A percentile compares a stretch with the other conserved stretches of the same genome.
Conservation (phyloP, 2,888 invertebrate species). For the Margaritifera margaritifera region DNA sequence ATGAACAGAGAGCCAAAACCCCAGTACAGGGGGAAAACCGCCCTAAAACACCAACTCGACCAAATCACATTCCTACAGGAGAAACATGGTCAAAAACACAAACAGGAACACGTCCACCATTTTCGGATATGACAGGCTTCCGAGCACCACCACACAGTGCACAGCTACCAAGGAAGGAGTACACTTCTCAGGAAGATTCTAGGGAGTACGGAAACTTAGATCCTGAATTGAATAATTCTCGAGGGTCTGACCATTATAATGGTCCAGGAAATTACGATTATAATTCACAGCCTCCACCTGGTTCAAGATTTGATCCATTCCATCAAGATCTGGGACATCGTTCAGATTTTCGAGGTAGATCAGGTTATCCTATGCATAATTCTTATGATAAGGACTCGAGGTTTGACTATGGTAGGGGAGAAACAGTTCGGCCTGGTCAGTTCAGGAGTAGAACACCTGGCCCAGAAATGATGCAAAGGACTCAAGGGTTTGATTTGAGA, state of each 20-base stretch:
- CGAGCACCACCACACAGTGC: constrained; percentile 35
- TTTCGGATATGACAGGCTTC: constrained; percentile 32
- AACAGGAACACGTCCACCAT: constrained; percentile 26
- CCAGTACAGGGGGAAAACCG: constrained; percentile 44
- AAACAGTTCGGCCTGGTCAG: constrained; percentile 57
- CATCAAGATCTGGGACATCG: constrained; percentile 32
- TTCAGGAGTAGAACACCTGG: constrained; percentile 72
- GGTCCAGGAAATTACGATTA: constrained; percentile 24
- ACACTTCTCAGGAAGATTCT: constrained; percentile 32
- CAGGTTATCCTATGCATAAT: constrained; percentile 47
- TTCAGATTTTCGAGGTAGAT: constrained; percentile 36
- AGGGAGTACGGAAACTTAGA: constrained; percentile 36
- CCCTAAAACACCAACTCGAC: constrained; percentile 60
- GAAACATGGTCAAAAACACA: constrained; percentile 39
- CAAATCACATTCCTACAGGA: constrained; percentile 33
- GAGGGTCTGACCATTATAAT: constrained; percentile 41
- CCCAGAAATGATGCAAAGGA: constrained; percentile 69
- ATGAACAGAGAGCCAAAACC: constrained; percentile 50
- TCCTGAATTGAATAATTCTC: constrained; percentile 41
- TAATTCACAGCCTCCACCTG: constrained; percentile 55
- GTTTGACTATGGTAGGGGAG: constrained; percentile 39
- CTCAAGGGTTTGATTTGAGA: constrained; percentile 56
- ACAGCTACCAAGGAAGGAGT: constrained; percentile 45
- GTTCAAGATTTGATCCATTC: constrained; percentile 52
- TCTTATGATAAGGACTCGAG: constrained; percentile 33